phyloP scores from a whole-genome alignment of 53 echinoderm and acorn worm species.

The Holothuria scabra region DNA sequence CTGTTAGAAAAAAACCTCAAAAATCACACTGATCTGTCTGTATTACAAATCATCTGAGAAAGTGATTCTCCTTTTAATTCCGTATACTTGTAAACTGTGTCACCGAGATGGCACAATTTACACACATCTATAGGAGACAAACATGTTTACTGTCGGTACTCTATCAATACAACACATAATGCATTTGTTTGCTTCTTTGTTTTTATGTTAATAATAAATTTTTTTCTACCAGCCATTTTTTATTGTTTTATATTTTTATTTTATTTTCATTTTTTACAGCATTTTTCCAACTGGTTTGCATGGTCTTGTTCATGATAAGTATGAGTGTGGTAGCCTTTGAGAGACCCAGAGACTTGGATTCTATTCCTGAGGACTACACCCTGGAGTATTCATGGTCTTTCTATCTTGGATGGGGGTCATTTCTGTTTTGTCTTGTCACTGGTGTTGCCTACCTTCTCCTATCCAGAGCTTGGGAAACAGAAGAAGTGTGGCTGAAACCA shows the following conservation, averaged over 20 bases:
- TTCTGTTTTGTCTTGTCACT: slow-evolving; percentile 72
- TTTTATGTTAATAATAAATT: no score
- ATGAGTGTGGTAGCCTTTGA: slow-evolving; percentile 75
- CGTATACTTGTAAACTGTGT: no score
- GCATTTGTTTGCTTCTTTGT: no score
- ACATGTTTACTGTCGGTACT: no score
- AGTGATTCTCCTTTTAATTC: no score
- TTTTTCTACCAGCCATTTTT: no score
- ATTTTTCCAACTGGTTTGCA: slow-evolving; percentile 70
- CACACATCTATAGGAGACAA: no score
- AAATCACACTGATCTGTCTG: no score
- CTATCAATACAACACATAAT: no score
- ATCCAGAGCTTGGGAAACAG: slow-evolving; percentile 84
- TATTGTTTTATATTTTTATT: slow-evolving; percentile 32
- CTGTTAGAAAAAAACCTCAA: no score
- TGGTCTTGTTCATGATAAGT: slow-evolving; percentile 75
- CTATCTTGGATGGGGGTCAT: slow-evolving; percentile 83
- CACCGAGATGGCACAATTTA: no score
- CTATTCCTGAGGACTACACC: slow-evolving; percentile 64
- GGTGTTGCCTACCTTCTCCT: slow-evolving; percentile 88
- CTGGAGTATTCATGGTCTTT: slow-evolving; percentile 90
- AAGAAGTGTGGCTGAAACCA: slow-evolving; percentile 82
- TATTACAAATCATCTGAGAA: no score
- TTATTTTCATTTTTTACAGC: slow-evolving; percentile 70
- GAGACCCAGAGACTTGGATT: slow-evolving; percentile 48